Evolutionary conservation across 1,140 invertebrate species (phyloP).

Genomic region (Anthonomus grandis): DNA sequence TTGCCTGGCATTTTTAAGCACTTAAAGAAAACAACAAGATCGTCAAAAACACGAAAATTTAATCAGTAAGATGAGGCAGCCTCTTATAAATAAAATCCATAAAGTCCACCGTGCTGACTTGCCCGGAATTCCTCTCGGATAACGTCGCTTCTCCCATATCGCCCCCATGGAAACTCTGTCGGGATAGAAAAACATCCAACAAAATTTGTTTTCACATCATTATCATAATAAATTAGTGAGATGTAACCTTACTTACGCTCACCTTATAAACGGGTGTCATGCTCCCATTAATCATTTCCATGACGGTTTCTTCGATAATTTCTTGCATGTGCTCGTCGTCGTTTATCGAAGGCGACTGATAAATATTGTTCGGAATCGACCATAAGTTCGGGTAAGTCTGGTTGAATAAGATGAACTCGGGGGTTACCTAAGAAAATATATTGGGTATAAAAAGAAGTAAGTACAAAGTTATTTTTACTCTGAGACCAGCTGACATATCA

Average conservation of each 20-base stretch:
- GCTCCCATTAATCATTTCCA: constrained; percentile 22
- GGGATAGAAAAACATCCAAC: too few relatives aligned
- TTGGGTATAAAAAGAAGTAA: too few relatives aligned
- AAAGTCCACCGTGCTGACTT: constrained; percentile 20
- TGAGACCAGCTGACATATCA: too few relatives aligned
- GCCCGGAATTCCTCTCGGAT: neutral
- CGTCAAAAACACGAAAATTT: too few relatives aligned
- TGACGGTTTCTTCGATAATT: constrained; percentile 20
- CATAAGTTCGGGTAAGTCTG: constrained; percentile 23
- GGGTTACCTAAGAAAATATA: constrained; percentile 18
- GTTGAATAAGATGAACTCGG: constrained; percentile 24
- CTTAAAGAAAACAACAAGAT: too few relatives aligned
- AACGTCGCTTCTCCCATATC: neutral
- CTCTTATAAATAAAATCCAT: constrained; percentile 23
- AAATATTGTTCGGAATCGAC: constrained; percentile 11
- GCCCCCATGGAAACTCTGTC: too few relatives aligned
- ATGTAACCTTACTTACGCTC: too few relatives aligned
- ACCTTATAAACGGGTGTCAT: neutral
- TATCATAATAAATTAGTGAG: too few relatives aligned
- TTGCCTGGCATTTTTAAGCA: too few relatives aligned
- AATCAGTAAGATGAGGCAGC: constrained; percentile 11
- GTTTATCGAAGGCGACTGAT: neutral
- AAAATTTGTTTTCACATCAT: too few relatives aligned
- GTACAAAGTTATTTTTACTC: too few relatives aligned
- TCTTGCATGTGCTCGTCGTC: constrained; percentile 15